These are phyloP conservation scores for Rostratula benghalensis DNA, from an alignment of 2,113 vertebrate genomes.

Conservation along the genomic window DNA sequence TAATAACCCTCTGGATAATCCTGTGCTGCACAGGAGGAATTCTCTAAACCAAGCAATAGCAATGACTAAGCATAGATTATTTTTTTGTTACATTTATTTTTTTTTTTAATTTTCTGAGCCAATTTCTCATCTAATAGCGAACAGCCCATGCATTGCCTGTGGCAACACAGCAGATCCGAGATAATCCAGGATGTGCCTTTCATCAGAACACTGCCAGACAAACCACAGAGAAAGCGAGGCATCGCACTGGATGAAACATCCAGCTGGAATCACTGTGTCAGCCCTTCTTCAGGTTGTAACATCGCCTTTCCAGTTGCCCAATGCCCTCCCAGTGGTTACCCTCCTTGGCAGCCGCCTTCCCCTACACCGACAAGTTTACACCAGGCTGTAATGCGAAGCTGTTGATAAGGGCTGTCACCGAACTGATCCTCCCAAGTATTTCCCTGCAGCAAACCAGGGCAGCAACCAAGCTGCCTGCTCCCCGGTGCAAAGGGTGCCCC, in stretches of 20 bases:
- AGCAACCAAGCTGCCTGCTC: neutral
- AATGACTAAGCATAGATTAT: neutral
- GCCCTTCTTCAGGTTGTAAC: neutral
- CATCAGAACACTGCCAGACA: neutral
- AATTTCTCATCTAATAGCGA: neutral
- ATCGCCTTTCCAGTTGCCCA: neutral
- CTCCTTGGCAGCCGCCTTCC: neutral
- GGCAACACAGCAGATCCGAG: neutral
- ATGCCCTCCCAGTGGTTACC: neutral
- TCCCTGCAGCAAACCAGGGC: neutral
- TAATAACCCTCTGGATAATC: neutral
- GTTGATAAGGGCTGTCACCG: neutral
- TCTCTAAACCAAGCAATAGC: neutral
- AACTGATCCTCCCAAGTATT: fast-evolving
- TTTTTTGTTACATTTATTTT: neutral
- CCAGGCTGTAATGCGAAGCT: neutral
- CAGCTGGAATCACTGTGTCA: neutral
- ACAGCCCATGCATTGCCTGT: neutral
- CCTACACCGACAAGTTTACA: neutral
- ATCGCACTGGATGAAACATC: too few species aligned
- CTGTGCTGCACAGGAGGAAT: neutral
- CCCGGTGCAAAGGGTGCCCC: fast-evolving
- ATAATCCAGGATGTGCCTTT: neutral
- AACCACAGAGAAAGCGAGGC: neutral
- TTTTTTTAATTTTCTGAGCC: neutral